Conservation (phyloP, 1,140 invertebrate genomes). For the Lepidurus apus region DNA sequence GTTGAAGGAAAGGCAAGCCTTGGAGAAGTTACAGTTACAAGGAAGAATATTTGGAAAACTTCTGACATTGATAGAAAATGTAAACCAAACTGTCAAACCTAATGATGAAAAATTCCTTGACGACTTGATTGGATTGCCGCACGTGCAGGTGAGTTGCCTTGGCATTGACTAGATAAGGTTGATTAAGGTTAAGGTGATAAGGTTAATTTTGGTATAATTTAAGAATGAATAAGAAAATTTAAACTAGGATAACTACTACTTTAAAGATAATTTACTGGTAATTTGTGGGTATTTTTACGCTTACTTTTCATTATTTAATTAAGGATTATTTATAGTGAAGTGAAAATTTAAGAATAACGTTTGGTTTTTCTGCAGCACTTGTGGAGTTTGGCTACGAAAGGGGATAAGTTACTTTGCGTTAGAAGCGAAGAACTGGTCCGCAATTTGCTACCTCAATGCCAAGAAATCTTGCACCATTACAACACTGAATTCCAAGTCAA, state of each 20-base stretch:
- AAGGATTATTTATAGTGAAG: no score
- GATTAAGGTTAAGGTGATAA: neutral
- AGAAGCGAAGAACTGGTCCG: slow-evolving; percentile 11
- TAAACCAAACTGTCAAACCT: neutral
- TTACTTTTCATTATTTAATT: no score
- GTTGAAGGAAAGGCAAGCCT: slow-evolving; percentile 47
- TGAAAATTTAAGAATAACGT: neutral
- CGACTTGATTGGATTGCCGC: slow-evolving; percentile 37
- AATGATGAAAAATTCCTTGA: slow-evolving; percentile 35
- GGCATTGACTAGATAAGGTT: slow-evolving; percentile 11
- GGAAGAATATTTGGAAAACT: slow-evolving; percentile 46
- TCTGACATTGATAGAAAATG: slow-evolving; percentile 42
- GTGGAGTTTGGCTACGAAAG: slow-evolving; percentile 28
- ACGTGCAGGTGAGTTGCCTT: slow-evolving; percentile 37
- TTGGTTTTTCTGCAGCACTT: slow-evolving; percentile 31
- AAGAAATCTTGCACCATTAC: slow-evolving; percentile 41
- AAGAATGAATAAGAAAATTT: no score
- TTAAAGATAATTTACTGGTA: no score
- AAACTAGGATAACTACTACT: no score
- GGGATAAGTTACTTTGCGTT: slow-evolving; percentile 16
- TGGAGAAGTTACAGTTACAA: slow-evolving; percentile 48
- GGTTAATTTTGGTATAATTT: no score
- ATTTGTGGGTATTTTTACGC: no score
- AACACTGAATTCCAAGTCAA: slow-evolving; percentile 40
- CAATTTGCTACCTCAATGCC: slow-evolving; percentile 36